Conservation (phyloP, 2,113 vertebrate species). For the Myotis davidii region DNA sequence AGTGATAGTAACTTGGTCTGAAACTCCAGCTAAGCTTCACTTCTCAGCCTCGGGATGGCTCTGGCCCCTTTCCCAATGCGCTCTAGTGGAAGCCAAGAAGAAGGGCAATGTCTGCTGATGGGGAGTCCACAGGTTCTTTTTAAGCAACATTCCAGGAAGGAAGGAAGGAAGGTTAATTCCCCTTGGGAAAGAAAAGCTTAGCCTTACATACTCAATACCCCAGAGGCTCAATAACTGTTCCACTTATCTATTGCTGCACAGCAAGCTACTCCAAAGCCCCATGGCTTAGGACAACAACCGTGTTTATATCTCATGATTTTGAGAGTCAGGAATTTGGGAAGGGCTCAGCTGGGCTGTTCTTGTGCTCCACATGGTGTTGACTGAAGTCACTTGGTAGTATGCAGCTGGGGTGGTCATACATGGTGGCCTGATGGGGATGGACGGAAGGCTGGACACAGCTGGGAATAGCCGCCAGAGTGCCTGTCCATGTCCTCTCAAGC, state of each 20-base stretch:
- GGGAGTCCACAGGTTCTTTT: slow-evolving; percentile 64
- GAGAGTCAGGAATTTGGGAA: not conserved
- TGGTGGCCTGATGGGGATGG: not conserved
- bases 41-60: slow-evolving; percentile 71
- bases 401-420: not conserved
- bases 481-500: not conserved
- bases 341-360: not conserved
- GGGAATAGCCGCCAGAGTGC: not conserved
- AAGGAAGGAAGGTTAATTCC: not conserved
- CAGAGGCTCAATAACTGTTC: not conserved
- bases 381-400: not conserved
- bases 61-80: slow-evolving; percentile 69
- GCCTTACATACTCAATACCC: not conserved
- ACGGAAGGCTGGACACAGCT: not conserved
- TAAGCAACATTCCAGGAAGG: slow-evolving; percentile 52
- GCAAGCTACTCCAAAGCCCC: not conserved
- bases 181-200: not conserved
- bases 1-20: slow-evolving; percentile 61
- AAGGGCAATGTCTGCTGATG: slow-evolving; percentile 47
- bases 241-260: not conserved
- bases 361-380: not conserved
- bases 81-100: slow-evolving; percentile 40
- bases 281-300: not conserved
- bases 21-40: slow-evolving; percentile 72
- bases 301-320: not conserved